phyloP scores from a whole-genome alignment of 2,797 vertebrate species.

The Cetoscarus ocellatus region DNA sequence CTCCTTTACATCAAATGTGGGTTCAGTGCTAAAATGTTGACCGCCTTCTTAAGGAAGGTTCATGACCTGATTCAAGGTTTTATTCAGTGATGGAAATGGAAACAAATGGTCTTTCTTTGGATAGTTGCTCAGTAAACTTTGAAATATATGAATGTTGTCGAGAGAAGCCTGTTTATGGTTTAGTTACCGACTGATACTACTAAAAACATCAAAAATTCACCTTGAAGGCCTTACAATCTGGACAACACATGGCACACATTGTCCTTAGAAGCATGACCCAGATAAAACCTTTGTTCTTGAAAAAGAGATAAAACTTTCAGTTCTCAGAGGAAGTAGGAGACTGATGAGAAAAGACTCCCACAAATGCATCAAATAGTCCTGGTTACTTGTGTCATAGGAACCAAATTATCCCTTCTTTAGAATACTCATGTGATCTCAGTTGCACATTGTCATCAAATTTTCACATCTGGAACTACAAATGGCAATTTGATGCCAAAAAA shows the following conservation, averaged over 20 bases:
- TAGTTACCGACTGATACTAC: background rate
- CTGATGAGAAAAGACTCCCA: conserved; percentile 9
- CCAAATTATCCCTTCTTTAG: too few species aligned
- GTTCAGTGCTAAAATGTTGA: background rate
- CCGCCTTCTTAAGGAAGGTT: background rate
- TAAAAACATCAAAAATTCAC: background rate
- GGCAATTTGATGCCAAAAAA: too few species aligned
- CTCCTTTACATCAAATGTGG: conserved; percentile 44
- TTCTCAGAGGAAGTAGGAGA: conserved; percentile 4
- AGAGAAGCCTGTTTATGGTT: background rate
- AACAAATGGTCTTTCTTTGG: background rate
- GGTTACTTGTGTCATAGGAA: background rate
- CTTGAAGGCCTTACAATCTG: background rate
- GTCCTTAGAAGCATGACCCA: background rate
- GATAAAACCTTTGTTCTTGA: background rate
- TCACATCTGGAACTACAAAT: too few species aligned
- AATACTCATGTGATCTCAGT: conserved; percentile 6
- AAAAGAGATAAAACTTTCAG: background rate
- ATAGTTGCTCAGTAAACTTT: background rate
- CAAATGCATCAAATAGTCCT: conserved; percentile 5
- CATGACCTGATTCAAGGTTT: background rate
- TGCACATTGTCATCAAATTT: background rate
- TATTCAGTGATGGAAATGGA: background rate
- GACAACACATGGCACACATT: background rate
- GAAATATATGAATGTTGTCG: background rate